Conservation (phyloP, 1,140 invertebrate species). For the Bombyx mandarina region DNA sequence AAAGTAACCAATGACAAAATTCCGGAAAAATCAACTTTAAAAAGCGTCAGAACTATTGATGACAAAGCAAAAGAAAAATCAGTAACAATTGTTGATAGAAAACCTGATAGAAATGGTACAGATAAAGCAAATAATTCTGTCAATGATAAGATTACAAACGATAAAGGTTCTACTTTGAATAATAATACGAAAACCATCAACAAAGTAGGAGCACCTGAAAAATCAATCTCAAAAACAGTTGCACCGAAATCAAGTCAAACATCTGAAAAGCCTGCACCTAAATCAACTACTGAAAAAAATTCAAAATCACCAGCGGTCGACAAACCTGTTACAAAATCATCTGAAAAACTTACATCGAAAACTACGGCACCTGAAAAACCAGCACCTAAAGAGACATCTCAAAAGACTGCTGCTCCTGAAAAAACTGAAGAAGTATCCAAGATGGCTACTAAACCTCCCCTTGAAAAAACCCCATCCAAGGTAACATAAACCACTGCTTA, state of each 20-base stretch:
- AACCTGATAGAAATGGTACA: neutral
- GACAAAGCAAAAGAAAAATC: conserved; percentile 57
- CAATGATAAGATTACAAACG: conserved; percentile 16
- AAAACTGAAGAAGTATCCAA: conserved; percentile 34
- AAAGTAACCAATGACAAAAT: conserved; percentile 37
- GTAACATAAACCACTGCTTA: conserved; percentile 14
- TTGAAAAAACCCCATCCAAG: conserved; percentile 55
- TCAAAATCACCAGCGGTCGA: conserved; percentile 2
- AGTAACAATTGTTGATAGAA: conserved; percentile 13
- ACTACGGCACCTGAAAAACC: conserved; percentile 21
- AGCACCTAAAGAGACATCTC: conserved; percentile 12
- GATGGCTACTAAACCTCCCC: conserved; percentile 60
- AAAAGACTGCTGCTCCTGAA: conserved; percentile 9
- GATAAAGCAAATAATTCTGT: too few species aligned
- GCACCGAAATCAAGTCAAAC: neutral
- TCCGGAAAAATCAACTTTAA: conserved; percentile 47
- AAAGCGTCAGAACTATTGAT: conserved; percentile 52
- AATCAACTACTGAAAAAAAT: neutral
- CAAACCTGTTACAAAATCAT: neutral
- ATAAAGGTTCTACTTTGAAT: conserved; percentile 28
- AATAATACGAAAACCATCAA: conserved; percentile 28
- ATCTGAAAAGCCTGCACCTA: too few species aligned
- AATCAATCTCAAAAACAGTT: conserved; percentile 6
- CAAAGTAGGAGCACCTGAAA: neutral
- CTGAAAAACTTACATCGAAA: conserved; percentile 12